Base-by-base conservation (phyloP, 2,888 invertebrate genomes). In the Parnassius glacialis region DNA sequence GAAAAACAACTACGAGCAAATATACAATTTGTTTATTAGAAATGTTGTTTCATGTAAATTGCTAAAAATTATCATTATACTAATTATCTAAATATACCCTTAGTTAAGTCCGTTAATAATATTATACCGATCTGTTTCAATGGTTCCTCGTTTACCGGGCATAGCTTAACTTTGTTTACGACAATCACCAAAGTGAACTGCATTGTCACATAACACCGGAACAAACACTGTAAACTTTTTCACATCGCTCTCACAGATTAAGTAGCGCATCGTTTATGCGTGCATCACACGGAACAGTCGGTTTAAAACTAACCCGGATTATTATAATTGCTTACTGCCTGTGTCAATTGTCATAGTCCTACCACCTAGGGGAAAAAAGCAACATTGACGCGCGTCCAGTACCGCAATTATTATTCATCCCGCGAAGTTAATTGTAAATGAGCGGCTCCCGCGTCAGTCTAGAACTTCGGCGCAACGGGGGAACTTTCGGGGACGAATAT, bases 171-270 rank as follows among this genome's bases (percentile, higher is more conserved):
- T 81, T 81, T 89, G 81, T 88, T 90, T 74, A 90, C 88, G 68
- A 91, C 87, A 69, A 91, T 90, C 66, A 91, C 90, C 75, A 91
- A 78, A 68, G 90, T 90, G 81, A 86, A 91, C 85, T 91, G 90
- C 91, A 91, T 90, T 74, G 80, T 86, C 71, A 71, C 76, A 81
- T 78, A 72, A 68, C 77, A 83, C 78, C 68, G 72, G 67, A 76
- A 79, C 80, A 73, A 67, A 66, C 78, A 79, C 77, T 70, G 74
- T 74, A 76, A 79, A 83, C 73, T 79, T 81, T 79, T 74, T 84
- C 86, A 87, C 85, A 84, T 82, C 74, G 74, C 79, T 74, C 69
- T 65, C 70, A 80, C 73, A 76, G 74, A 77, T 83, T 80, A 52
- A 45, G 45, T 52, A 34, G 34, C 50, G 42, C 59, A 59, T 54